A percentile compares a stretch with the other conserved stretches of the same genome.
Evolutionary conservation across 1,140 invertebrate genomes (phyloP).

Genomic region (Acromyrmex echinatior): DNA sequence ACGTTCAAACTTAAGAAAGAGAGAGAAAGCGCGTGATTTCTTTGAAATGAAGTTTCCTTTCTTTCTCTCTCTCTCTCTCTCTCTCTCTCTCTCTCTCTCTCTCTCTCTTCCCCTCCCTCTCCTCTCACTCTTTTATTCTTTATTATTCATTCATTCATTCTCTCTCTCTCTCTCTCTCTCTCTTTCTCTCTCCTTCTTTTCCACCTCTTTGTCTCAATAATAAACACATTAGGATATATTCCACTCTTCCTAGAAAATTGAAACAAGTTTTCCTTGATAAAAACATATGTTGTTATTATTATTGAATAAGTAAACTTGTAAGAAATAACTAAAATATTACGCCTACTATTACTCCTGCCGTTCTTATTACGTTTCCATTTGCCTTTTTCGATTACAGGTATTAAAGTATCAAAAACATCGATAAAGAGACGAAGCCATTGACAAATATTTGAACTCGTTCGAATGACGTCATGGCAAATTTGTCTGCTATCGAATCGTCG

Average conservation of each 20-base stretch:
- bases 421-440: background rate
- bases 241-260: background rate
- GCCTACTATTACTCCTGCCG: background rate
- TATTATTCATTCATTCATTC: too few relatives aligned
- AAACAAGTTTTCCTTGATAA: background rate
- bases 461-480: slow-evolving; percentile 11
- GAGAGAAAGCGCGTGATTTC: background rate
- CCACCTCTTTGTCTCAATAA: background rate
- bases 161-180: background rate
- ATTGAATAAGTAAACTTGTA: background rate
- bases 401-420: background rate
- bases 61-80: background rate
- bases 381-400: background rate
- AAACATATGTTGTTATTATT: too few relatives aligned
- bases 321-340: background rate
- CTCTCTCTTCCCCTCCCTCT: too few relatives aligned
- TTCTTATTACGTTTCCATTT: background rate
- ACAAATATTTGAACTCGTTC: slow-evolving; percentile 25
- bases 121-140: background rate
- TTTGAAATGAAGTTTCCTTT: background rate
- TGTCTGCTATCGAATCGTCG: background rate
- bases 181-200: background rate
- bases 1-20: background rate
- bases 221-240: background rate
- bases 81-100: background rate